Base-by-base conservation (phyloP, 2,888 invertebrate species). In the Pammene aurita region DNA sequence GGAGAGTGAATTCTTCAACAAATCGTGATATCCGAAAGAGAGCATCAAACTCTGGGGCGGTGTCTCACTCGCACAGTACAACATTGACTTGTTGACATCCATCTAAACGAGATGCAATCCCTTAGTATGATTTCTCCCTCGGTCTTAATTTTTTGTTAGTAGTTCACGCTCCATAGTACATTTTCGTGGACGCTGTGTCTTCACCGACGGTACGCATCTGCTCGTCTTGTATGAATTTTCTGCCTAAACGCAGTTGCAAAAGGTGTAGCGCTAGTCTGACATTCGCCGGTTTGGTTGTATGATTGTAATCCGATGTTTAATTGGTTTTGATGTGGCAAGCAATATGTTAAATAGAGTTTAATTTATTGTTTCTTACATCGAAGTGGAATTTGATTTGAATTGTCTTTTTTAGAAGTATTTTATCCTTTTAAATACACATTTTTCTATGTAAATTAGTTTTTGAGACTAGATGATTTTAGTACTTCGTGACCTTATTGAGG, bases 321-420 rank as follows among this genome's bases (percentile, higher is more conserved):
- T 44, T 5, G n/a, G 34, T 64, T 42, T 70, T 54, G 72, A 75
- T 71, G 72, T 71, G 55, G 72, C 55, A 56, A 50, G 48, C 56
- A 34, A 48, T 61, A 48, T 5, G 13, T 61, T 60, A 38, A 52
- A 26, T 61, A 2, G 18, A 46, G 14, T n/a, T 66, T 66, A 63
- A 42, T 44, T 16, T 48, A 56, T 50, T 57, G 13, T 63, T 67
- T 42, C 67, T 63, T 63, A 67, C 67, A 67, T 67, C 62, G 62
- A 41, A 5, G 42, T 38, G 10, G 10, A 6, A 48, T 7, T 38
- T 44, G 13, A 26, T 44, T 38, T 38, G 41, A 50, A 46, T 61
- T 50, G 7, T 13, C 2, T n/a, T 55, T n/a, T 50, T 56, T 18
- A 55, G 11, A 34, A 16, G 14, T 35, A 34, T 48, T 7, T 50